Evolutionary conservation across 2,113 vertebrate genomes (phyloP), one percentile per base, ranked within the genome.

Genomic region (Malaclemys terrapin): DNA sequence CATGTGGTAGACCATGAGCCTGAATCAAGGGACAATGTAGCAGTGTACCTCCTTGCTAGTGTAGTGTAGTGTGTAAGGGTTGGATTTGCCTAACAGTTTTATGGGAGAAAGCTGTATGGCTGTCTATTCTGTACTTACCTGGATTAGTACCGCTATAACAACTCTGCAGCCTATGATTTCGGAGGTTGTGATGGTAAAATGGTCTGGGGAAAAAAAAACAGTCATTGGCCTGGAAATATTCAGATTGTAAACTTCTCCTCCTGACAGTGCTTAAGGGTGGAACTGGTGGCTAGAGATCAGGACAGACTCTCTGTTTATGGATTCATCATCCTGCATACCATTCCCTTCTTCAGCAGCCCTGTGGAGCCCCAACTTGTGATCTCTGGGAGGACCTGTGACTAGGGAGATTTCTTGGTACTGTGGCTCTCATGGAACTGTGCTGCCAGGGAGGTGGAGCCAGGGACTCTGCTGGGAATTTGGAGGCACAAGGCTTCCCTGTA

Each of bases 1-100:
- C 85, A 95, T 95, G 95, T 89, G 91, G 94, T 85, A 89, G 57
- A 82, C 93, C 79, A 42, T 45, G 89, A 92, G 75, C 49, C 81
- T 94, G 83, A 96, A 92, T 93, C 85, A 85, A 49, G 81, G 50
- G 95, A 82, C 82, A 81, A 91, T 94, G 92, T 91, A 24, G 57
- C 65, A 38, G 79, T 75, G 79, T 89, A 93, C 91, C 38, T 87
- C 53, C 85, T 86, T 96, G 88, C 47, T 88, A 65, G 79, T 84
- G 31, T n/a, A 38, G 82, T 8, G 2, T 52, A 22, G 13, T 47
- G 42, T 25, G 75, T 13, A 45, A 57, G 0, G 2, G 45, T 78
- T 92, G 27, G 8, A 38, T 96, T 95, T 83, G 75, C 80, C 87
- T 90, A 88, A 85, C 22, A 59, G 50, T 47, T 78, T 14, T 7